A percentile compares a stretch with the other conserved stretches of the same genome.
phyloP scores from a whole-genome alignment of 2,888 invertebrate genomes.

The Dolomedes plantarius region DNA sequence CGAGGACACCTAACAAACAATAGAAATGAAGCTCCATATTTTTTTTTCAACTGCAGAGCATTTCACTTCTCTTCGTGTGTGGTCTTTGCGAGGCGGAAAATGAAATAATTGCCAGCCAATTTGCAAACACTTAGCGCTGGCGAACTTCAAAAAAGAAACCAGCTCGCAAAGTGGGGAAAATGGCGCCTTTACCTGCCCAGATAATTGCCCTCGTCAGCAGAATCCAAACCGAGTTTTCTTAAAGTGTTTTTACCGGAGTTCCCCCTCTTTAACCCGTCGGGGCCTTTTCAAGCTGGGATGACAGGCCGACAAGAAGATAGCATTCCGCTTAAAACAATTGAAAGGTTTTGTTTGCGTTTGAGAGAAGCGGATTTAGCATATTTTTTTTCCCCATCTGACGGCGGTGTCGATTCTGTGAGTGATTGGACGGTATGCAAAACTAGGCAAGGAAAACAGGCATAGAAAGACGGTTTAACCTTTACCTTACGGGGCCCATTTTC shows the following conservation, averaged over 20 bases:
- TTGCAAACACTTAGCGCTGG: slow-evolving; percentile 58
- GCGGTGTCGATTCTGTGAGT: too few species aligned
- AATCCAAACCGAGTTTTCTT: slow-evolving; percentile 33
- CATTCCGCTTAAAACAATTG: not conserved
- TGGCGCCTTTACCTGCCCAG: slow-evolving; percentile 3
- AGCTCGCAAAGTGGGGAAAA: slow-evolving; percentile 22
- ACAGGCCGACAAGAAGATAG: not conserved
- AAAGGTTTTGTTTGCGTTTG: too few species aligned
- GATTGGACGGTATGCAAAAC: too few species aligned
- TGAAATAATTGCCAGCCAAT: slow-evolving; percentile 56
- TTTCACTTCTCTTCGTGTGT: slow-evolving; percentile 45
- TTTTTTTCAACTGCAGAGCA: too few species aligned
- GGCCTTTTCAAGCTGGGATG: not conserved
- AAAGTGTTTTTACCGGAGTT: not conserved
- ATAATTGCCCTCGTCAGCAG: slow-evolving; percentile 37
- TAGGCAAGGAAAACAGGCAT: too few species aligned
- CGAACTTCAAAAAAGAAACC: slow-evolving; percentile 12
- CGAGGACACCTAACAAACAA: too few species aligned
- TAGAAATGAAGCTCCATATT: too few species aligned
- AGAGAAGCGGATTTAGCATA: not conserved
- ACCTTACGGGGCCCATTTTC: too few species aligned
- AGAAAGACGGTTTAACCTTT: too few species aligned
- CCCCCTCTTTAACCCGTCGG: not conserved
- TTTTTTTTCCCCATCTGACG: not conserved
- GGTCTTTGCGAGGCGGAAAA: slow-evolving; percentile 39